Base-by-base conservation (phyloP, 2,113 vertebrate genomes). In the Phalacrocorax brasilianus region DNA sequence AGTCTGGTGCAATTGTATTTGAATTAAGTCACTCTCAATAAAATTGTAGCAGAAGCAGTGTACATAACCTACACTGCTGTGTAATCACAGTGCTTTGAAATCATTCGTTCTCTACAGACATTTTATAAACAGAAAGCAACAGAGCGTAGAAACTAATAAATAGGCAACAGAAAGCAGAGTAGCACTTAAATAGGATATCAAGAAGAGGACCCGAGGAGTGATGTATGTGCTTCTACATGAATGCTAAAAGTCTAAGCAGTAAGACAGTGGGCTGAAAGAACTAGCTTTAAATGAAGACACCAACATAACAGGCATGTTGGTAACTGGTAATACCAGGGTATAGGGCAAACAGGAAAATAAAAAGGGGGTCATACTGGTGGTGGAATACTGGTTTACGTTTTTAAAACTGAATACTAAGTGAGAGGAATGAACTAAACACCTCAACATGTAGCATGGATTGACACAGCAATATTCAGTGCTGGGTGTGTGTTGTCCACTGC, bases 401-500 rank as follows among this genome's bases (percentile, higher is more conserved):
- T 66, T 35, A 33, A 66, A 85, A 20, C 8, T 28, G 32, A 14
- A 11, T 47, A 12, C 35, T 73, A 44, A 63, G 20, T 47, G 56
- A 44, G 30, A 33, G 55, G 1, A 71, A 27, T 42, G 61, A 66
- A 19, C 26, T 53, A n/a, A 80, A 50, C 45, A 68, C 14, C 12
- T 84, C 49, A 6, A 2, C 0, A 0, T 55, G 12, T 33, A 56
- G 44, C 33, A n/a, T 28, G 40, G 71, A 50, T 8, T 32, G 35
- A 12, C 15, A 11, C 6, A 63, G 28, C 7, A 4, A 6, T 42
- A 44, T 9, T 14, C 9, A 50, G 6, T 3, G 0, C 45, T n/a
- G 66, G 11, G 18, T 35, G 30, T 79, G 8, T 58, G 42, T 24
- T 61, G 19, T 50, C 77, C 24, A 1, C 14, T 73, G 47, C 44